Percentiles rank a stretch among this genome's conserved stretches.
Conservation (phyloP, 2,888 invertebrate species). For the Uloborus plumipes region DNA sequence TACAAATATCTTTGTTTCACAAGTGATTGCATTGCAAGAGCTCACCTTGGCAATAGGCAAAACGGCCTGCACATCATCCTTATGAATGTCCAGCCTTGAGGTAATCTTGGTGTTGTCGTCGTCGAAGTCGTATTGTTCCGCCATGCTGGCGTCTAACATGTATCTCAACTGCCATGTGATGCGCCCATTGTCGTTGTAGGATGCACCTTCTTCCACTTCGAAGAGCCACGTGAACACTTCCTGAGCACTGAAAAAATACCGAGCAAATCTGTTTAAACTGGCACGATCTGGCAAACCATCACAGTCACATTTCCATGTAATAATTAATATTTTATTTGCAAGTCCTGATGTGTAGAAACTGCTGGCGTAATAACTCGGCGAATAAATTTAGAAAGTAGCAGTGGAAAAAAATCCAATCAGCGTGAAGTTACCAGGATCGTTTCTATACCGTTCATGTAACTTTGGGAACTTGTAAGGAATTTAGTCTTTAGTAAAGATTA, state of each 20-base stretch:
- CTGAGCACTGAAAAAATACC: conserved; percentile 73
- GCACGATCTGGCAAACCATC: too few species aligned
- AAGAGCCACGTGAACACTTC: conserved; percentile 93
- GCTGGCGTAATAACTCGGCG: too few species aligned
- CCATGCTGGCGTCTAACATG: conserved; percentile 71
- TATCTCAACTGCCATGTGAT: conserved; percentile 89
- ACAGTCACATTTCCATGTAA: too few species aligned
- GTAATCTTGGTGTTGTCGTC: conserved; percentile 78
- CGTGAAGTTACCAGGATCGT: too few species aligned
- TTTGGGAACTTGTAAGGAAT: too few species aligned
- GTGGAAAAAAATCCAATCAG: too few species aligned
- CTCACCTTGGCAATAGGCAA: conserved; percentile 91
- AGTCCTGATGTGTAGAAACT: too few species aligned
- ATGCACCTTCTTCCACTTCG: conserved; percentile 85
- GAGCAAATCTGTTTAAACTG: background rate
- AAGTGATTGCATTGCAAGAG: background rate
- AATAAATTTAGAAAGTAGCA: too few species aligned
- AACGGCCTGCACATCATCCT: conserved; percentile 93
- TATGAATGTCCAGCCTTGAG: conserved; percentile 88
- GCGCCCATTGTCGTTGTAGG: conserved; percentile 84
- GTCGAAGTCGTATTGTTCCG: conserved; percentile 71
- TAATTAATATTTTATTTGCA: too few species aligned
- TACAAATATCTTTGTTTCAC: too few species aligned
- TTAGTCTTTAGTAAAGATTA: too few species aligned
- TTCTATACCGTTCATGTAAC: too few species aligned